These are phyloP conservation scores for Palloptera scutellata DNA, from an alignment of 2,888 invertebrate species.

Conservation along the genomic window DNA sequence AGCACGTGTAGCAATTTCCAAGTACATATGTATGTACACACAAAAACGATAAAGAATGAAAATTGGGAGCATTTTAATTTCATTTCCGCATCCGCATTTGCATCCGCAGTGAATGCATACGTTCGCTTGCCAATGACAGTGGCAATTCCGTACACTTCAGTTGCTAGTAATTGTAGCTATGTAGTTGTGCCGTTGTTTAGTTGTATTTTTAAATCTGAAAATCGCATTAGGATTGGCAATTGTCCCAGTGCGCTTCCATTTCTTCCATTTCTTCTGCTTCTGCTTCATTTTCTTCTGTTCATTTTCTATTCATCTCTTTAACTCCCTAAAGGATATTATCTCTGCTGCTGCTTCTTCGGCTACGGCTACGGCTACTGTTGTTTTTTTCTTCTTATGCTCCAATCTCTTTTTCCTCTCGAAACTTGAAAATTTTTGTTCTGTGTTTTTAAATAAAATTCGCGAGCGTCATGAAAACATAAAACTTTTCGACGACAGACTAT, in stretches of 20 bases:
- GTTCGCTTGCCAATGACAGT: not conserved
- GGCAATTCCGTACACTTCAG: not conserved
- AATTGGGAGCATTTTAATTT: too few relatives aligned
- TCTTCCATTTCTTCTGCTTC: constrained; percentile 32
- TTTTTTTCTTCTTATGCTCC: constrained; percentile 18
- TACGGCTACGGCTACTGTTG: constrained; percentile 24
- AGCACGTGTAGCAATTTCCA: not conserved
- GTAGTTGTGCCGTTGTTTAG: constrained; percentile 37
- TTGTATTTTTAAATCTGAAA: constrained; percentile 47
- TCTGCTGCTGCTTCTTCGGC: constrained; percentile 26
- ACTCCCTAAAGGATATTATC: constrained; percentile 25
- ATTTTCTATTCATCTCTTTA: constrained; percentile 18
- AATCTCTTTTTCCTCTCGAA: constrained; percentile 9
- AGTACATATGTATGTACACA: not conserved
- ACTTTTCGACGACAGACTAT: too few relatives aligned
- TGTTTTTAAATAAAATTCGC: constrained; percentile 19
- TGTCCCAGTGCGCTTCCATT: constrained; percentile 61
- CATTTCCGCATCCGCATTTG: constrained; percentile 7
- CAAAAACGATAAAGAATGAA: too few relatives aligned
- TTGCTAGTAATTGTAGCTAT: constrained; percentile 23
- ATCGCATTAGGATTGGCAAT: constrained; percentile 63
- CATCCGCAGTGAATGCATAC: constrained; percentile 1
- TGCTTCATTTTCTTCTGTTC: constrained; percentile 20
- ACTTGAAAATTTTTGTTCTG: constrained; percentile 4
- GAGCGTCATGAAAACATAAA: not conserved